A percentile compares a stretch with the other conserved stretches of the same genome.
Conservation (phyloP, 2,113 vertebrate species). For the Cyanoramphus novaezelandiae region DNA sequence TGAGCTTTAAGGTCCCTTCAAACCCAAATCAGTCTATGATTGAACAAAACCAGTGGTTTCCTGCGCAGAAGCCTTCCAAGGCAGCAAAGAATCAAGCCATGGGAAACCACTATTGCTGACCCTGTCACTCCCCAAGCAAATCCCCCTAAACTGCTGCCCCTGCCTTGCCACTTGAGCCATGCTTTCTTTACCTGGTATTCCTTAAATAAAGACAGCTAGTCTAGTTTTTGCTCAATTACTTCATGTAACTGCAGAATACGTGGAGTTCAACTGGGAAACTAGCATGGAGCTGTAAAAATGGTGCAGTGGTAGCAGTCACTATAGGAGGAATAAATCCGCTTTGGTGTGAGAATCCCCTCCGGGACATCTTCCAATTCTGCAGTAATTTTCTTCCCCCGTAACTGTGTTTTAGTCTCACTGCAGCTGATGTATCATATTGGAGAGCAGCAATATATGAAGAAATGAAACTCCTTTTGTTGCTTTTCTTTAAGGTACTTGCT, state of each 20-base stretch:
- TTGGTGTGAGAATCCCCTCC: not conserved
- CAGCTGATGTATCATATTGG: not conserved
- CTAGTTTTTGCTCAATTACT: not conserved
- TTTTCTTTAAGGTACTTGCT: not conserved
- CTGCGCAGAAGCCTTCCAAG: not conserved
- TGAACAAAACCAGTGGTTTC: not conserved
- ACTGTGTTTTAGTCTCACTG: not conserved
- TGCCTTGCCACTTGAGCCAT: rapidly evolving
- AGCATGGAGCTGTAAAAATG: not conserved
- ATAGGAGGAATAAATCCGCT: not conserved
- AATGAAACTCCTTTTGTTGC: not conserved
- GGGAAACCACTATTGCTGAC: not conserved
- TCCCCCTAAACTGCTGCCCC: too few relatives aligned
- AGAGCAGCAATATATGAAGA: not conserved
- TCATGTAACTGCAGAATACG: not conserved
- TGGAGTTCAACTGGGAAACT: not conserved
- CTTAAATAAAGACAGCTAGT: not conserved
- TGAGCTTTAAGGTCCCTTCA: not conserved
- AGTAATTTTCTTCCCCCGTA: not conserved
- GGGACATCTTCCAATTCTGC: not conserved
- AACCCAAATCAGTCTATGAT: not conserved
- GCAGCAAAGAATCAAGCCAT: rapidly evolving
- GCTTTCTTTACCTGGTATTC: not conserved
- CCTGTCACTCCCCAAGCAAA: not conserved
- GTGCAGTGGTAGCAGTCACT: not conserved